Conservation (phyloP, 2,888 invertebrate species). For the Catonia carolina region DNA sequence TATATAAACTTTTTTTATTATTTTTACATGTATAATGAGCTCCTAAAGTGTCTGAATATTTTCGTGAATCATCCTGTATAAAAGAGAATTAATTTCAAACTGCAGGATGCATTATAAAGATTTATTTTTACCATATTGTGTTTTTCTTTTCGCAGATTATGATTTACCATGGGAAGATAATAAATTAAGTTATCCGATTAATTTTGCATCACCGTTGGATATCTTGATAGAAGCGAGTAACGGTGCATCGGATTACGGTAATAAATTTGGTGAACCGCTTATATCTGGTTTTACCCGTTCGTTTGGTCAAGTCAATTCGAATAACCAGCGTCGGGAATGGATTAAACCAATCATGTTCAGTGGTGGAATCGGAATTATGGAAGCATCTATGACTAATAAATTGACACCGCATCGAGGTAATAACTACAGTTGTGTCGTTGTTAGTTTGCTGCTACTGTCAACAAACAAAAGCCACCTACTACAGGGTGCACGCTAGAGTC, state of each 20-base stretch:
- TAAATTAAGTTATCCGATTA: slow-evolving; percentile 67
- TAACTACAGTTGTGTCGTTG: no score
- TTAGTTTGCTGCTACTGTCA: no score
- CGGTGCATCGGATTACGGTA: slow-evolving; percentile 98
- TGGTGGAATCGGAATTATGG: slow-evolving; percentile 89
- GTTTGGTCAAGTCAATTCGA: slow-evolving; percentile 67
- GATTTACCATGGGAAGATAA: slow-evolving; percentile 78
- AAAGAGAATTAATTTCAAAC: no score
- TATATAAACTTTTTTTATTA: no score
- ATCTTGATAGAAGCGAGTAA: slow-evolving; percentile 93
- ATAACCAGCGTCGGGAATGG: slow-evolving; percentile 74
- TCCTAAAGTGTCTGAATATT: no score
- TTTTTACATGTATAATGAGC: no score
- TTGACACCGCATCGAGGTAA: slow-evolving; percentile 62
- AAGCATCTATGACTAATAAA: slow-evolving; percentile 73
- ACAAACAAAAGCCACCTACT: no score
- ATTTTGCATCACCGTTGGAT: slow-evolving; percentile 84
- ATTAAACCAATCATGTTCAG: slow-evolving; percentile 99
- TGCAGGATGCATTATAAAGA: no score
- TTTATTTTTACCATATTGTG: no score
- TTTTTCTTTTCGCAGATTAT: slow-evolving; percentile 55
- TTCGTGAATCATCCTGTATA: no score
- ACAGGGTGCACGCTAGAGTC: no score
- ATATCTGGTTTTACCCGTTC: slow-evolving; percentile 86
- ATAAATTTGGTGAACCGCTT: slow-evolving; percentile 97